These are phyloP conservation scores for Megatriorchis doriae DNA, from an alignment of 2,113 vertebrate species.

Conservation along the genomic window DNA sequence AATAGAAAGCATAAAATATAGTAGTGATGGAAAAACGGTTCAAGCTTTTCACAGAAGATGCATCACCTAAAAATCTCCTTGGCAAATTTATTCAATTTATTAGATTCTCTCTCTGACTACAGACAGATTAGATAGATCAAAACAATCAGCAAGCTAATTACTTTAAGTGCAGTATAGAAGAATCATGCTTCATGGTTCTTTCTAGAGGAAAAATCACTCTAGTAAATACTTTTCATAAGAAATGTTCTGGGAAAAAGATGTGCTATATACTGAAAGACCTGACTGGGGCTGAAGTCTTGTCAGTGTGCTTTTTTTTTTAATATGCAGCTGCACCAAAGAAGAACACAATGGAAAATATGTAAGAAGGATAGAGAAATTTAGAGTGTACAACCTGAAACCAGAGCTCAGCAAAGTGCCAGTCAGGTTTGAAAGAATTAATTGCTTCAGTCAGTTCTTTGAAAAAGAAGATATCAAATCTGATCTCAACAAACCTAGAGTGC, in stretches of 20 bases:
- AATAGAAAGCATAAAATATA: neutral
- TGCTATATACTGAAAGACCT: neutral
- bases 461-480: neutral
- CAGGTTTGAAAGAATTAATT: neutral
- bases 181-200: neutral
- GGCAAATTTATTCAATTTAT: neutral
- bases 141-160: conserved; percentile 3
- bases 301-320: neutral
- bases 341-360: neutral
- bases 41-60: neutral
- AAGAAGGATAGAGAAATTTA: neutral
- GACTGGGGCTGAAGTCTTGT: neutral
- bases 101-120: neutral
- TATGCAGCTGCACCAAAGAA: neutral
- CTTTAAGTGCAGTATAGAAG: neutral
- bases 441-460: neutral
- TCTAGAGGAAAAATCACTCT: neutral
- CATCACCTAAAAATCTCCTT: neutral
- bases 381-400: neutral
- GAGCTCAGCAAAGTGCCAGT: neutral
- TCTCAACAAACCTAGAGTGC: neutral
- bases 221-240: neutral
- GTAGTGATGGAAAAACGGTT: neutral
- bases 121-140: neutral
- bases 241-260: neutral